Conservation (phyloP, 2,113 vertebrate genomes). For the Tragelaphus strepsiceros region DNA sequence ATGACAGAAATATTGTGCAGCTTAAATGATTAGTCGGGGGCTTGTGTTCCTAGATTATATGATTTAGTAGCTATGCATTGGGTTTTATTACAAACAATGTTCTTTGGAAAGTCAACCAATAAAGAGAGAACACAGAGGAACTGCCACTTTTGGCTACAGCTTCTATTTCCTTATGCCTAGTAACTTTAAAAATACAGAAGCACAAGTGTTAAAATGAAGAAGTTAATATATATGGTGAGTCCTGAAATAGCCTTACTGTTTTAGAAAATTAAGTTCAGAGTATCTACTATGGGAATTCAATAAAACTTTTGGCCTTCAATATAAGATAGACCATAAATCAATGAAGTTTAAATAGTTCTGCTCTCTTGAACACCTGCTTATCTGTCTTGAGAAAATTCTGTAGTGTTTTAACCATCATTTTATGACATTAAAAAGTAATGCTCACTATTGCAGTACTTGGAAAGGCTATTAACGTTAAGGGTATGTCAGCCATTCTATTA, state of each 20-base stretch:
- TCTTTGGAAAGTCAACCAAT: constrained; percentile 52
- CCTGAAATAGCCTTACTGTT: constrained; percentile 63
- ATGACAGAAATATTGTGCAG: neutral
- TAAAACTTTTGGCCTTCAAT: constrained; percentile 70
- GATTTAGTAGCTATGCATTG: constrained; percentile 51
- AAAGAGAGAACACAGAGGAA: constrained; percentile 52
- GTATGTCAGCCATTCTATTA: constrained; percentile 80
- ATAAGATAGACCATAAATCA: constrained; percentile 70
- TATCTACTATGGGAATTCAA: constrained; percentile 56
- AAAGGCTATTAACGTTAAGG: constrained; percentile 80
- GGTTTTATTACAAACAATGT: constrained; percentile 60
- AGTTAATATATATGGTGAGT: constrained; percentile 47
- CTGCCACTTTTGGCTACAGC: neutral
- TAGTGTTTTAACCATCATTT: constrained; percentile 76
- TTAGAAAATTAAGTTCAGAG: constrained; percentile 58
- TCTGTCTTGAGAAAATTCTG: constrained; percentile 79
- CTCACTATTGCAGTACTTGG: constrained; percentile 74
- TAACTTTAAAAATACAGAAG: constrained; percentile 52
- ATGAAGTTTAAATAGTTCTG: constrained; percentile 73
- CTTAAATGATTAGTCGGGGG: neutral
- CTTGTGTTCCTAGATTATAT: neutral
- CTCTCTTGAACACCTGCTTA: constrained; percentile 77
- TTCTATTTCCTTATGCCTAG: constrained; percentile 55
- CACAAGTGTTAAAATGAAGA: constrained; percentile 31
- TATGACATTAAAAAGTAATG: constrained; percentile 77